These are phyloP conservation scores for Eurosta solidaginis DNA, from an alignment of 1,140 invertebrate genomes.

Conservation along the genomic window DNA sequence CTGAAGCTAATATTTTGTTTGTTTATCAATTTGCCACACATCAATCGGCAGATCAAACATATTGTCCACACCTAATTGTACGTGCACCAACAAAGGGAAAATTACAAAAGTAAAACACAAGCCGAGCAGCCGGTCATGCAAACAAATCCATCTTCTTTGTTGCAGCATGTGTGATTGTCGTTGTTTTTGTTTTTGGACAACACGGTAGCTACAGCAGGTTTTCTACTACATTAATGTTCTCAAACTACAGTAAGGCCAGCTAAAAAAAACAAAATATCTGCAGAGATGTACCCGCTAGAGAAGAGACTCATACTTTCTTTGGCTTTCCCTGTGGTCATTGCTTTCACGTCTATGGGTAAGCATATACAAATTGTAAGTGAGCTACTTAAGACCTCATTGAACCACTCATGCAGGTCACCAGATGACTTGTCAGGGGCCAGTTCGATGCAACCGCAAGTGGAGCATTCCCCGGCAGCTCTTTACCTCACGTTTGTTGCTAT, in stretches of 20 bases:
- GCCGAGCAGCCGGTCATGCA: neutral
- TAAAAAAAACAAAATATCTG: too few species aligned
- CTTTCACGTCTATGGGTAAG: too few species aligned
- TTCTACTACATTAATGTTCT: neutral
- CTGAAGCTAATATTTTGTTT: neutral
- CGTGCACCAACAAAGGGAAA: neutral
- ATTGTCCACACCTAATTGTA: constrained; percentile 18
- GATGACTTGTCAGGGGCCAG: too few species aligned
- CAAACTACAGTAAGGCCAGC: neutral
- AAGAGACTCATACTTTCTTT: too few species aligned
- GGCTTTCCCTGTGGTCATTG: too few species aligned
- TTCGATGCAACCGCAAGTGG: too few species aligned
- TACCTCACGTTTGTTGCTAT: too few species aligned
- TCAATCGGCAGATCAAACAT: neutral
- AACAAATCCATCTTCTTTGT: neutral
- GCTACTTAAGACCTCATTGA: too few species aligned
- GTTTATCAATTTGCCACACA: neutral
- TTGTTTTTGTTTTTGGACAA: neutral
- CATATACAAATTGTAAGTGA: too few species aligned
- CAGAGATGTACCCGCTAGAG: too few species aligned
- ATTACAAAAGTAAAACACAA: neutral
- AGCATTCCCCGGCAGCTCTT: too few species aligned
- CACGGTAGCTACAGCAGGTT: neutral
- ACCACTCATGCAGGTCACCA: too few species aligned
- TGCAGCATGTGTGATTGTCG: neutral